Evolutionary conservation across 2,888 invertebrate genomes (phyloP), one percentile per base, ranked within the genome.

Genomic region (Mesoligia furuncula): DNA sequence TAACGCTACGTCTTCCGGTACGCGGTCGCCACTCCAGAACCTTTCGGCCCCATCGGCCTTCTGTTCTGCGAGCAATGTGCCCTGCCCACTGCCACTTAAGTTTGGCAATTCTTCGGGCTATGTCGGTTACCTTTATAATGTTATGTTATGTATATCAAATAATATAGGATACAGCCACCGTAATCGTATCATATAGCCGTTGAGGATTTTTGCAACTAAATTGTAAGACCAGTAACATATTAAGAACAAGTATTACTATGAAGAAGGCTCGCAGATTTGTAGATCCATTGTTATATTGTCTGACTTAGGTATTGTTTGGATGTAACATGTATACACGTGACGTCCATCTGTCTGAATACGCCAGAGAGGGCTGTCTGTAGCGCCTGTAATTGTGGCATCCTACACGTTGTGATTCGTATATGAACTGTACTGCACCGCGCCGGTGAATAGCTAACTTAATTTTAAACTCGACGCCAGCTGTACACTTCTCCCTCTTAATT

Each of bases 401-500:
- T 68, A 74, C 65, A 84, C 39, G 73, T 77, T 82, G 74, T 76
- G 81, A 84, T 81, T 83, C 79, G 78, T 73, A 64, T 77, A 80
- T 75, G 54, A 69, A 83, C 75, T 81, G 71, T 67, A 73, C 64
- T 54, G 59, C 48, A 62, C 36, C 11, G 59, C 64, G 39, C 62
- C 68, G 76, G 77, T 77, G 76, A 77, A 79, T 69, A 59, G 71
- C 65, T 77, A 88, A 84, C 80, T 88, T 81, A 80, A 87, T 87
- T 88, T 88, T 75, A 77, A 87, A 80, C 81, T 81, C 79, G 64
- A 73, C 70, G 27, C 51, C 62, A 54, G 78, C 62, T 48, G 77
- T 69, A 69, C 75, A 39, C 27, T 62, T 68, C 31, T 59, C 42
- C 27, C 45, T 65, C 57, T 75, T 79, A 73, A 62, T 77, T 78